phyloP scores from a whole-genome alignment of 2,888 invertebrate species.

The Xestia ashworthii region DNA sequence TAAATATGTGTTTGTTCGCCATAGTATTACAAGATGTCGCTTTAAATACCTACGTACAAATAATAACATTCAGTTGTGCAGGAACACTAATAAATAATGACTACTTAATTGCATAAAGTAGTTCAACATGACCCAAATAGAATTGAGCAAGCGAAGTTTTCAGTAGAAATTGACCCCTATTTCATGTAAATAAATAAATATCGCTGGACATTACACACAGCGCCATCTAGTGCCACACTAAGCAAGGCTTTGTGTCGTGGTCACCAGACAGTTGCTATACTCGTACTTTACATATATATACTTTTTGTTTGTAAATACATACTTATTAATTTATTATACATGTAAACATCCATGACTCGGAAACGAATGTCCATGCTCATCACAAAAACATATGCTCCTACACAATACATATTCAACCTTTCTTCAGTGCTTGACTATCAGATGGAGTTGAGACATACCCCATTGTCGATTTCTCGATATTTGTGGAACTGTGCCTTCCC shows the following conservation, averaged over 20 bases:
- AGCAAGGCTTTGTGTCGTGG: too few relatives aligned
- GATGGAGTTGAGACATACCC: neutral
- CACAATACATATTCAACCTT: neutral
- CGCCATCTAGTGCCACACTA: too few relatives aligned
- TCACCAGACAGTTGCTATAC: too few relatives aligned
- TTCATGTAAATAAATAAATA: too few relatives aligned
- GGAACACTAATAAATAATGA: conserved; percentile 5
- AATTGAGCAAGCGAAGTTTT: neutral
- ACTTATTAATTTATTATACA: too few relatives aligned
- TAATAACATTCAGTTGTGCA: neutral
- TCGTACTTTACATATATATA: too few relatives aligned
- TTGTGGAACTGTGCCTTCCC: neutral
- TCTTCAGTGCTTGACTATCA: neutral
- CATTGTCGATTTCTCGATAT: too few relatives aligned
- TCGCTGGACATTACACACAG: too few relatives aligned
- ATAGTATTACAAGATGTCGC: neutral
- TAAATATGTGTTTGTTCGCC: neutral
- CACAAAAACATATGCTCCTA: too few relatives aligned
- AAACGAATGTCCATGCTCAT: too few relatives aligned
- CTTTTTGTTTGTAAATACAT: too few relatives aligned
- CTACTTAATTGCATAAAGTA: neutral
- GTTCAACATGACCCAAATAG: neutral
- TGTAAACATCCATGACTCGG: too few relatives aligned
- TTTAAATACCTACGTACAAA: neutral
- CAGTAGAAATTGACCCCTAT: neutral